These are phyloP conservation scores for Aramus guarauna DNA, from an alignment of 2,113 vertebrate species.

Conservation along the genomic window DNA sequence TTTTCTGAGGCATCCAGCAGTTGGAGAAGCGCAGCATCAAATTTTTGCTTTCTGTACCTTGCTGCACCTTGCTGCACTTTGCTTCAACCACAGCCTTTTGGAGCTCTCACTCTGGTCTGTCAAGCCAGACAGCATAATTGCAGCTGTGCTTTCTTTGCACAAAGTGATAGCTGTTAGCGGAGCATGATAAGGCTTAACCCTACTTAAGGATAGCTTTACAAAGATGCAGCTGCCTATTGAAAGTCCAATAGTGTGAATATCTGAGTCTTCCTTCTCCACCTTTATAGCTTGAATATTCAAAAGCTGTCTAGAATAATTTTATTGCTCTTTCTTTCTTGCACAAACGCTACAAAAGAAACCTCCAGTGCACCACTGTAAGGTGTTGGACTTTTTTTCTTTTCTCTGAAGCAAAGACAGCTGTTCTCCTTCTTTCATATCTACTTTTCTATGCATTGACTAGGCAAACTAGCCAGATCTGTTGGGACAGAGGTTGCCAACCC, in stretches of 20 bases:
- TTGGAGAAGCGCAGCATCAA: neutral
- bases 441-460: neutral
- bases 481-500: neutral
- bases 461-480: neutral
- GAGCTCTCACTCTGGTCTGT: neutral
- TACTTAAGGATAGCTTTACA: neutral
- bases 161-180: neutral
- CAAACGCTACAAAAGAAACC: neutral
- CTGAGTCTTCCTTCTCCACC: neutral
- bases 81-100: neutral
- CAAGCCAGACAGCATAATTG: neutral
- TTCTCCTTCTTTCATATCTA: neutral
- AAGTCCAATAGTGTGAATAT: neutral
- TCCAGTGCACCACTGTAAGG: neutral
- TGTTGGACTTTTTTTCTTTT: neutral
- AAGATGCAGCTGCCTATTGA: neutral
- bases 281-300: neutral
- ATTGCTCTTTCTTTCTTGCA: neutral
- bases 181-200: neutral
- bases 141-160: neutral
- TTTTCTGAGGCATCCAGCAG: neutral
- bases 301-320: neutral
- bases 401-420: neutral
- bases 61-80: neutral
- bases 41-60: neutral